phyloP scores from a whole-genome alignment of 2,797 vertebrate species.

The Knipowitschia caucasica region DNA sequence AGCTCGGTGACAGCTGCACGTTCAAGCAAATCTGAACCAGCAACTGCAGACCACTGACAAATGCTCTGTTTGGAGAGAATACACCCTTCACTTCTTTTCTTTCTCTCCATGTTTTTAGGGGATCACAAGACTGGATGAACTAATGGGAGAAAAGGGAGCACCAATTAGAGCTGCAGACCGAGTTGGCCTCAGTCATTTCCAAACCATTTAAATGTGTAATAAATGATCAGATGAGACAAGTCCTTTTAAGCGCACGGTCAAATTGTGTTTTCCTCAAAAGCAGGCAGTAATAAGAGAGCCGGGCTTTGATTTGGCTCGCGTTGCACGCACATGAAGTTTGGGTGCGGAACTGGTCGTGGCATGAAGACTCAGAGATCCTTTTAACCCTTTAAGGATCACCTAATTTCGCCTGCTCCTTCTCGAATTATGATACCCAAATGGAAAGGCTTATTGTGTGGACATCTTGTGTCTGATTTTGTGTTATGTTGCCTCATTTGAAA shows the following conservation, averaged over 20 bases:
- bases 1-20: constrained; percentile 74
- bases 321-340: constrained; percentile 65
- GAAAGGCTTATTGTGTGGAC: too few relatives aligned
- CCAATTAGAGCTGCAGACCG: constrained; percentile 76
- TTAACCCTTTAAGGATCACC: too few relatives aligned
- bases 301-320: constrained; percentile 69
- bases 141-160: constrained; percentile 76
- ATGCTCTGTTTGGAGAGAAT: constrained; percentile 72
- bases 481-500: too few relatives aligned
- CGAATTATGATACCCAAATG: too few relatives aligned
- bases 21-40: constrained; percentile 70
- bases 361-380: too few relatives aligned
- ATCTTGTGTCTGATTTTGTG: too few relatives aligned
- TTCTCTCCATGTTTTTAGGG: constrained; percentile 60
- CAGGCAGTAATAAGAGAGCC: constrained; percentile 74
- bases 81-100: constrained; percentile 39
- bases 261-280: constrained; percentile 76
- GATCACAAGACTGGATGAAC: constrained; percentile 76
- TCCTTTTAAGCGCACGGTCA: constrained; percentile 74
- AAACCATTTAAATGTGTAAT: constrained; percentile 81
- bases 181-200: constrained; percentile 74
- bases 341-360: constrained; percentile 58
- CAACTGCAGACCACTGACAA: constrained; percentile 78
- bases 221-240: constrained; percentile 82
- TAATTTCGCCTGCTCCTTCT: too few relatives aligned